Evolutionary conservation across 2,888 invertebrate species (phyloP).

Genomic region (Enchytraeus crypticus): DNA sequence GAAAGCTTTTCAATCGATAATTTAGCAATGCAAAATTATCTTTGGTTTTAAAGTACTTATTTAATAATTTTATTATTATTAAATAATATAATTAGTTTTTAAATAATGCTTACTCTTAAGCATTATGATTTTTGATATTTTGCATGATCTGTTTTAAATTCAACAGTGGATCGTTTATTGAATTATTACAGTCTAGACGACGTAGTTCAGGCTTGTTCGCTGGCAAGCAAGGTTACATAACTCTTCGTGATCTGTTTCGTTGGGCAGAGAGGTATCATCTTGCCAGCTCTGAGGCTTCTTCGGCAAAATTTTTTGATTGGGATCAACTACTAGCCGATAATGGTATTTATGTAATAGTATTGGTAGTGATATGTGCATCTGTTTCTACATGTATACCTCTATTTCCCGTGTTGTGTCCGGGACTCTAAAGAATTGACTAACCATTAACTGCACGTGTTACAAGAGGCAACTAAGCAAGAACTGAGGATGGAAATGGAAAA

Average conservation of each 20-base stretch:
- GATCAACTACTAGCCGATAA: conserved; percentile 85
- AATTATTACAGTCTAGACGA: conserved; percentile 55
- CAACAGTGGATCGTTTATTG: too few species aligned
- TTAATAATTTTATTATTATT: not conserved
- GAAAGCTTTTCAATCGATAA: too few species aligned
- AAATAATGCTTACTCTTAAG: too few species aligned
- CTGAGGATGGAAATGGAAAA: too few species aligned
- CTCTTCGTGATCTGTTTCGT: conserved; percentile 84
- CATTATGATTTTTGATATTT: not conserved
- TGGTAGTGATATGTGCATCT: not conserved
- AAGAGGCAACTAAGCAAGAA: too few species aligned
- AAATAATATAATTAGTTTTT: too few species aligned
- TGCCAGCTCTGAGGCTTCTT: conserved; percentile 31
- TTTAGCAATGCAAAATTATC: too few species aligned
- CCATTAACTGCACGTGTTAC: too few species aligned
- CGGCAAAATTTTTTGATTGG: conserved; percentile 72
- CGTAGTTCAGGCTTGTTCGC: conserved; percentile 79
- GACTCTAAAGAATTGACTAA: too few species aligned
- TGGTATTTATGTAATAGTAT: conserved; percentile 36
- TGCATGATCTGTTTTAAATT: too few species aligned
- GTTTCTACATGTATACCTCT: not conserved
- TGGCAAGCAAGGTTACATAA: conserved; percentile 83
- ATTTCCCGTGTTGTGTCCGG: too few species aligned
- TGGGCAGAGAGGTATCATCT: conserved; percentile 84
- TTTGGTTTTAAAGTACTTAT: not conserved